Percentiles rank a stretch among this genome's conserved stretches.
Conservation (phyloP, 2,797 vertebrate genomes). For the Melanotaenia maccullochi region DNA sequence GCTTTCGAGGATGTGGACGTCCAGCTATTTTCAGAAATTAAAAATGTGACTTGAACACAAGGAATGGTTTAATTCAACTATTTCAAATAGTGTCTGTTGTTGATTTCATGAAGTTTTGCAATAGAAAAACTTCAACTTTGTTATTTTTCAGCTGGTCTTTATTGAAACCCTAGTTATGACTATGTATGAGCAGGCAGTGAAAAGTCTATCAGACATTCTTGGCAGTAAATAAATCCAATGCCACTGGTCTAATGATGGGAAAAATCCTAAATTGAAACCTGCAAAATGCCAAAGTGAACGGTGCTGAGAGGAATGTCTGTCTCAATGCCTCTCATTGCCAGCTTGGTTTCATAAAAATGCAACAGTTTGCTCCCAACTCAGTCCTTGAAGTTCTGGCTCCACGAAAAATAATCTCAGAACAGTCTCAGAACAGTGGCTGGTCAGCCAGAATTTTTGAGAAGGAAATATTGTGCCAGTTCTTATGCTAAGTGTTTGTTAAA, state of each 20-base stretch:
- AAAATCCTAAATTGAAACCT: conserved; percentile 55
- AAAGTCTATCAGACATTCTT: conserved; percentile 46
- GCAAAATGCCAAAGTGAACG: conserved; percentile 44
- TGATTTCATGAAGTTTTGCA: conserved; percentile 11
- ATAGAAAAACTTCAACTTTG: conserved; percentile 17
- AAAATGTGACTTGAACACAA: background rate
- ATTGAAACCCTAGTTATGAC: conserved; percentile 29
- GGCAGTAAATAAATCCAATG: conserved; percentile 49
- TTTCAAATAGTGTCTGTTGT: background rate
- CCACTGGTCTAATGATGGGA: conserved; percentile 44
- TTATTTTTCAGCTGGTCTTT: conserved; percentile 30
- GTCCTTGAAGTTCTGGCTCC: conserved; percentile 48
- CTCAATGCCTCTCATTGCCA: conserved; percentile 44
- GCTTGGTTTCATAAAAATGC: conserved; percentile 58
- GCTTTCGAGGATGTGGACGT: background rate
- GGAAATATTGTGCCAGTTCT: conserved; percentile 43
- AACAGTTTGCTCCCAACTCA: conserved; percentile 41
- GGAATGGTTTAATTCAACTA: background rate
- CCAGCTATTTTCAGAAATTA: background rate
- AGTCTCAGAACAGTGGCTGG: conserved; percentile 28
- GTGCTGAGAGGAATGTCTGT: conserved; percentile 43
- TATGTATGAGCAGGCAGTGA: conserved; percentile 26
- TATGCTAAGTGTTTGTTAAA: conserved; percentile 29
- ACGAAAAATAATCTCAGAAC: conserved; percentile 33
- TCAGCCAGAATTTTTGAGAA: conserved; percentile 37